These are phyloP conservation scores for Gryon sp. DNA, from an alignment of 1,140 invertebrate genomes.

Conservation along the genomic window DNA sequence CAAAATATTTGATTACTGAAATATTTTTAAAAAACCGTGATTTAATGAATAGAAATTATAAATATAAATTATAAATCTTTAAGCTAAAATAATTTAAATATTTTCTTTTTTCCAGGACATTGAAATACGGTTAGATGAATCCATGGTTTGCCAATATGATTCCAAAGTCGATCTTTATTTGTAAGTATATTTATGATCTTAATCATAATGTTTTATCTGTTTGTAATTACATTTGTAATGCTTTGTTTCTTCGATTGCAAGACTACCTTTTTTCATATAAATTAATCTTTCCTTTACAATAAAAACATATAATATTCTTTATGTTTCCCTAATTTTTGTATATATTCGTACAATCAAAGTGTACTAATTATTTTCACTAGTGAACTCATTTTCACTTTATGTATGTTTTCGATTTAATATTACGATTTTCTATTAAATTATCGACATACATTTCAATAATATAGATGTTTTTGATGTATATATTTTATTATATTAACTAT, in stretches of 20 bases:
- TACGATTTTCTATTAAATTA: slow-evolving; percentile 19
- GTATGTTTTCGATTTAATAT: slow-evolving; percentile 1
- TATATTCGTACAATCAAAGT: neutral
- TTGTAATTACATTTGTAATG: neutral
- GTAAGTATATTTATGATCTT: slow-evolving; percentile 28
- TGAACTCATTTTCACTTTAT: slow-evolving; percentile 33
- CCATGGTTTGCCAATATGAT: slow-evolving; percentile 53
- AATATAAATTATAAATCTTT: too few species aligned
- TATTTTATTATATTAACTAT: neutral
- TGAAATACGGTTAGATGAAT: slow-evolving; percentile 38
- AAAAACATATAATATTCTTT: too few species aligned
- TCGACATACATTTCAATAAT: slow-evolving; percentile 32
- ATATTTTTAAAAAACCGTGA: too few species aligned
- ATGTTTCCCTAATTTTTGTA: slow-evolving; percentile 20
- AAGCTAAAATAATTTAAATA: neutral
- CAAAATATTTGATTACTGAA: too few species aligned
- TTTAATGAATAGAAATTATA: too few species aligned
- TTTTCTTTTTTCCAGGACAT: slow-evolving; percentile 35
- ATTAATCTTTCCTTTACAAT: neutral
- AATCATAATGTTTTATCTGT: too few species aligned
- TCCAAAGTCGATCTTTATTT: slow-evolving; percentile 34
- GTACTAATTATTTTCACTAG: slow-evolving; percentile 11
- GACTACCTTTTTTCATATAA: neutral
- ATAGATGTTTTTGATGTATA: too few species aligned
- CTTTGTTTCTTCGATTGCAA: neutral